Evolutionary conservation across 2,113 vertebrate genomes (phyloP).

Genomic region (Ammodytes dubius): DNA sequence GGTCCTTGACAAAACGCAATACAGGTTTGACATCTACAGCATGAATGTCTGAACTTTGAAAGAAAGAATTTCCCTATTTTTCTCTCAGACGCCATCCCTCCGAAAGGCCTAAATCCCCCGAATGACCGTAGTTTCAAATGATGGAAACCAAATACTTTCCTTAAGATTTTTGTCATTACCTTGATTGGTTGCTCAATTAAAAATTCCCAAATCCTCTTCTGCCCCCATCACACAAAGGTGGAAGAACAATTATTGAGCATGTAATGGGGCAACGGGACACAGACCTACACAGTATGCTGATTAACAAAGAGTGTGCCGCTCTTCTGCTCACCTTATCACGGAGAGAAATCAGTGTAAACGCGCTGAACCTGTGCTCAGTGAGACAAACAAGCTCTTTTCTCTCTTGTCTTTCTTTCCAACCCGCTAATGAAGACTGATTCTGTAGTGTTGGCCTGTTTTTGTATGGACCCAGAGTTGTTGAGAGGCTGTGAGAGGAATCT

Average conservation of each 20-base stretch:
- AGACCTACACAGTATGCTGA: constrained; percentile 59
- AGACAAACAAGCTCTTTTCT: not conserved
- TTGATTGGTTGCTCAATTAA: constrained; percentile 44
- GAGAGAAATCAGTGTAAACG: constrained; percentile 31
- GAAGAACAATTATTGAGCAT: constrained; percentile 69
- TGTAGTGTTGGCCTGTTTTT: not conserved
- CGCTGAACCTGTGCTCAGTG: constrained; percentile 32
- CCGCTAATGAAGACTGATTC: constrained; percentile 16
- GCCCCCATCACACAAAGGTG: constrained; percentile 45
- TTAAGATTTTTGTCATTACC: constrained; percentile 16
- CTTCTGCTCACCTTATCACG: constrained; percentile 35
- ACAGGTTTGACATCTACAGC: too few relatives aligned
- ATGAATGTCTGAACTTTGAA: not conserved
- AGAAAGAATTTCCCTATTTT: not conserved
- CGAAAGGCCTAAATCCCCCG: not conserved
- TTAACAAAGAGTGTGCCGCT: constrained; percentile 54
- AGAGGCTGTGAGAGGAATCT: constrained; percentile 34
- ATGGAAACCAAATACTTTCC: not conserved
- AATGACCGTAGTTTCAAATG: too few relatives aligned
- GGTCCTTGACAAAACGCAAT: not conserved
- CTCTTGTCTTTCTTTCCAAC: not conserved
- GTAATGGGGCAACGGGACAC: constrained; percentile 46
- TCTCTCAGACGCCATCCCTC: not conserved
- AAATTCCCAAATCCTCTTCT: constrained; percentile 49
- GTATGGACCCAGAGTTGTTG: constrained; percentile 31